Percentiles rank a stretch among this genome's conserved stretches.
Conservation (phyloP, 2,113 vertebrate species). For the Argyrosomus japonicus region DNA sequence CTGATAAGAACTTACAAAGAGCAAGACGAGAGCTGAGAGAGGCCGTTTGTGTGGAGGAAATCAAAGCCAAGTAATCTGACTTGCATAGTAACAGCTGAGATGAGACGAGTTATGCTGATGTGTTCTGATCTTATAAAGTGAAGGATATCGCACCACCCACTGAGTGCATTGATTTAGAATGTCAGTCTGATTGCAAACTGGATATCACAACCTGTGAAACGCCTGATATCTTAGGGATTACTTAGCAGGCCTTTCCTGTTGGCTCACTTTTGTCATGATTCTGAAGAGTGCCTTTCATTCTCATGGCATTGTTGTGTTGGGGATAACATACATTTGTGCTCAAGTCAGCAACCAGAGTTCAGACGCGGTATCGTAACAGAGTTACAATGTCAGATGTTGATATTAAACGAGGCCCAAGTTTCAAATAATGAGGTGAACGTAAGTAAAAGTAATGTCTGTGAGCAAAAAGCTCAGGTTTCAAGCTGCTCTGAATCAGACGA, state of each 20-base stretch:
- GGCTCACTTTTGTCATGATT: background rate
- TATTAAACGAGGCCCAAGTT: no score
- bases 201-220: background rate
- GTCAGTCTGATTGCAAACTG: conserved; percentile 2
- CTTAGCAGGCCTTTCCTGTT: background rate
- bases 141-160: conserved; percentile 33
- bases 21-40: conserved; percentile 18
- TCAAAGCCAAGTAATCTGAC: conserved; percentile 58
- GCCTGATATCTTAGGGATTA: background rate
- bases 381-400: no score
- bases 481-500: no score
- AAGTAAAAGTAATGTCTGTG: no score
- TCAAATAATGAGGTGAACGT: no score
- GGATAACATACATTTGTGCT: background rate
- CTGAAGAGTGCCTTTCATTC: background rate
- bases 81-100: conserved; percentile 32
- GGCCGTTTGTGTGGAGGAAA: conserved; percentile 18
- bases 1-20: conserved; percentile 39
- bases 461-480: no score
- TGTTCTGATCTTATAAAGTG: conserved; percentile 43
- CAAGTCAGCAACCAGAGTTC: no score
- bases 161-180: conserved; percentile 28
- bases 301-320: background rate
- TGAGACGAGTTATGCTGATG: conserved; percentile 36
- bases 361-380: no score